Evolutionary conservation across 2,113 vertebrate genomes (phyloP), one percentile per base, ranked within the genome.

Genomic region (Macroglossus sobrinus): DNA sequence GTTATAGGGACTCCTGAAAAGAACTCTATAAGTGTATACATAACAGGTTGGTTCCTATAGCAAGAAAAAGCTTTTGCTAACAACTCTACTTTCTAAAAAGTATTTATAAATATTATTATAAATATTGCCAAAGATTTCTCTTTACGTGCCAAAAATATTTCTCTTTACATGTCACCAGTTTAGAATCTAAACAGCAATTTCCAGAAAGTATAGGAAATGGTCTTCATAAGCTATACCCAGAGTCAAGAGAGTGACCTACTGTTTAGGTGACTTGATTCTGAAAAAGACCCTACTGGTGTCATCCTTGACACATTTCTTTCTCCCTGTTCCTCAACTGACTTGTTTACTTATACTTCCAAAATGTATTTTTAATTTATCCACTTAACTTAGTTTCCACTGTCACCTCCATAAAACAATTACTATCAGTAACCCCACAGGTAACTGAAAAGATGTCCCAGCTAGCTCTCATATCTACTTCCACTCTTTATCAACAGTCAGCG

Each of bases 111-210:
- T 22, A 59, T 61, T 38, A 66, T 9, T 63, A 82, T 30, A 50
- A 84, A n/a, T 79, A 57, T 69, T 53, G 24, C 15, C 63, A 63
- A 71, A 30, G 63, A 21, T 75, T 74, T 80, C 13, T 30, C 38
- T 21, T 71, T 74, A 43, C 6, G 13, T 40, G 13, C 61, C 50
- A 81, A 89, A 21, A 90, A 4, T 57, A 11, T 79, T 74, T 80
- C 19, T 26, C 38, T 13, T 81, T 79, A 50, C 7, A 13, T 63
- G 30, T 40, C 43, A 89, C 18, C 72, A 92, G 59, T 7, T 95
- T n/a, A 40, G 16, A 82, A 57, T 53, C 84, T 59, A 82, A 94
- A 72, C 38, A 79, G 47, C 33, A 68, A 61, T 68, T 35, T 94
- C 40, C 22, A 64, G 12, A 21, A 78, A 97, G 35, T 64, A 55